phyloP scores from a whole-genome alignment of 2,888 invertebrate genomes.

The Sinelater perroti region DNA sequence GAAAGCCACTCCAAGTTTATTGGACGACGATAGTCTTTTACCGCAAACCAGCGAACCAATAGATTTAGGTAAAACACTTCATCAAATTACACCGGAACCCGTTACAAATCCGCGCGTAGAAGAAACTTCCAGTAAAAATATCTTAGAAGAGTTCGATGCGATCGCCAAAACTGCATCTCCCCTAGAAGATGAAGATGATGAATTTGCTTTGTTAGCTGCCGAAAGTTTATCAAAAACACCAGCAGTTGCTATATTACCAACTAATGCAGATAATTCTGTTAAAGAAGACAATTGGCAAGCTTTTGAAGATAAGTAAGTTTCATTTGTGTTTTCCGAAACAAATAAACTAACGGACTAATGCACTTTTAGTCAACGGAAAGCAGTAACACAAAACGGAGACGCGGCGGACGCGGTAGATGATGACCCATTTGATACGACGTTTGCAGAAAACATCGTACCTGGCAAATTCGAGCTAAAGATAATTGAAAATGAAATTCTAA shows the following conservation, averaged over 20 bases:
- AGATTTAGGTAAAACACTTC: slow-evolving; percentile 73
- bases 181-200: slow-evolving; percentile 71
- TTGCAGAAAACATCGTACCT: slow-evolving; percentile 79
- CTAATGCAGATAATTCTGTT: slow-evolving; percentile 59
- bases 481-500: slow-evolving; percentile 67
- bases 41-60: slow-evolving; percentile 72
- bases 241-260: slow-evolving; percentile 60
- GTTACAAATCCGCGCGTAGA: slow-evolving; percentile 19
- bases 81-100: slow-evolving; percentile 43
- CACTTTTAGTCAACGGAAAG: slow-evolving; percentile 15
- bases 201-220: slow-evolving; percentile 80
- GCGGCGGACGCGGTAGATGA: slow-evolving; percentile 63
- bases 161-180: slow-evolving; percentile 46
- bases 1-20: slow-evolving; percentile 67
- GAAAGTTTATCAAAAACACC: slow-evolving; percentile 73
- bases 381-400: slow-evolving; percentile 2
- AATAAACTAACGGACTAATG: background rate
- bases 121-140: slow-evolving; percentile 45
- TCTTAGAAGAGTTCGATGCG: slow-evolving; percentile 63
- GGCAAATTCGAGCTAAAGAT: slow-evolving; percentile 68
- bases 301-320: slow-evolving; percentile 66
- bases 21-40: slow-evolving; percentile 78
- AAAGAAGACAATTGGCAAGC: slow-evolving; percentile 72
- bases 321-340: background rate
- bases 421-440: slow-evolving; percentile 88